Evolutionary conservation across 2,113 vertebrate genomes (phyloP).

Genomic region (Picathartes gymnocephalus): DNA sequence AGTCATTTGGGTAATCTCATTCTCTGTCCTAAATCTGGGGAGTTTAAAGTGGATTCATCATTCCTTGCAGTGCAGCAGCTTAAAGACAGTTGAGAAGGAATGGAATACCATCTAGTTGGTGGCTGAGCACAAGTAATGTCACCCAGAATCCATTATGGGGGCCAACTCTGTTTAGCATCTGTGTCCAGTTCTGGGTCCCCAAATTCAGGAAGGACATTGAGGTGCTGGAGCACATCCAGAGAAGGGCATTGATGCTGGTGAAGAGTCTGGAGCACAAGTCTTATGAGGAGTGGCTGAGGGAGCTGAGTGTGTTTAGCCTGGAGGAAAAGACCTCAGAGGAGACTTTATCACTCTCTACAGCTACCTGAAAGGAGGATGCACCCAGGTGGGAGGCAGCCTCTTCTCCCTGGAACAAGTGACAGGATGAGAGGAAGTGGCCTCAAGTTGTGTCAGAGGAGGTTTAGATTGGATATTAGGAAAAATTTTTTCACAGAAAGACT

Average conservation of each 20-base stretch:
- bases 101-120: not conserved
- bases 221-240: not conserved
- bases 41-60: not conserved
- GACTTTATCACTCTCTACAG: not conserved
- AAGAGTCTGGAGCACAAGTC: not conserved
- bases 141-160: not conserved
- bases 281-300: not conserved
- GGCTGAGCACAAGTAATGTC: not conserved
- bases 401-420: not conserved
- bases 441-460: not conserved
- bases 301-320: not conserved
- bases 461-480: not conserved
- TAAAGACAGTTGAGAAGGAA: not conserved
- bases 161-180: not conserved
- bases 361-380: not conserved
- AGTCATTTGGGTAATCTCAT: not conserved
- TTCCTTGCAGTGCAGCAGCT: not conserved
- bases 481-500: not conserved
- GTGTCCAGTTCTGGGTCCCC: not conserved
- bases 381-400: fast-evolving
- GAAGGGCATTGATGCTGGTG: fast-evolving
- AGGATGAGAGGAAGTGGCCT: not conserved
- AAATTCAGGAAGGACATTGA: not conserved
- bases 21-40: not conserved
- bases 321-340: not conserved